Conservation (phyloP, 2,113 vertebrate genomes). For the Perognathus longimembris region DNA sequence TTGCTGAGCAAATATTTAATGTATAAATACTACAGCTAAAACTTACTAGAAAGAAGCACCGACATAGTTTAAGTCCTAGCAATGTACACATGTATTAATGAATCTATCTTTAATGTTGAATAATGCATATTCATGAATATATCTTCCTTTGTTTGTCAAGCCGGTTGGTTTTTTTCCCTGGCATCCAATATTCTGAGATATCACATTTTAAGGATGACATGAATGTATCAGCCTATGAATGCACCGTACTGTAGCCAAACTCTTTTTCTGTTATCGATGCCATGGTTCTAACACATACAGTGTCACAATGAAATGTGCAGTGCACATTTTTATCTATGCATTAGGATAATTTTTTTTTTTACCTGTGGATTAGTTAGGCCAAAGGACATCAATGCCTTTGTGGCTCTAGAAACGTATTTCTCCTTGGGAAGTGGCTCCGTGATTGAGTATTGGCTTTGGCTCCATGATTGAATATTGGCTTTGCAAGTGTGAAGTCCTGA, state of each 20-base stretch:
- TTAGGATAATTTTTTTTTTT: not conserved
- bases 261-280: not conserved
- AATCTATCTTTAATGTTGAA: not conserved
- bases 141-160: not conserved
- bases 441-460: no score
- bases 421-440: no score
- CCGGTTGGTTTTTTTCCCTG: not conserved
- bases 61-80: not conserved
- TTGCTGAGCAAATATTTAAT: not conserved
- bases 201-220: fast-evolving
- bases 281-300: not conserved
- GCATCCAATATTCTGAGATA: not conserved
- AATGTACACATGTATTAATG: not conserved
- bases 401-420: not conserved
- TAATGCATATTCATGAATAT: not conserved
- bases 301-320: not conserved
- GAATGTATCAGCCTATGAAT: not conserved
- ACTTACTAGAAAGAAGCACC: not conserved
- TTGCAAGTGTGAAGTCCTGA: no score
- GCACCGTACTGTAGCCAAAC: not conserved
- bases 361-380: not conserved
- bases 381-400: not conserved
- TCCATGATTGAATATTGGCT: no score
- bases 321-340: not conserved
- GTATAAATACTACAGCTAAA: not conserved